Base-by-base conservation (phyloP, 2,888 invertebrate species). In the Tenthredo livida region DNA sequence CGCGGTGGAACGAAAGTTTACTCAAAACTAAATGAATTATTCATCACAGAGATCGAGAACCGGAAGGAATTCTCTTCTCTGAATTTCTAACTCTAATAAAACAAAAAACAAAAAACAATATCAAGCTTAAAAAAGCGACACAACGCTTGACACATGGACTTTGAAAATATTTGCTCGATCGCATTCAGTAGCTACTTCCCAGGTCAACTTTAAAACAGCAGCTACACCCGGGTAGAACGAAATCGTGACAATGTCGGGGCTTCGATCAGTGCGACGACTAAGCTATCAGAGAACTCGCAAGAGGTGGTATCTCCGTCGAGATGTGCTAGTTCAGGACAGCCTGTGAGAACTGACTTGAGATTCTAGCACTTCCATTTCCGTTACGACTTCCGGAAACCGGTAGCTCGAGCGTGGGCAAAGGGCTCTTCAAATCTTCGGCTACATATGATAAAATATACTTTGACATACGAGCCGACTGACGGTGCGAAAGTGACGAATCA, bases 331-430 rank as follows among this genome's bases (percentile, higher is more conserved):
- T 80, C 61, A 25, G 61, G 61, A 25, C 58, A 80, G 21, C 58
- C 58, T 61, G 80, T 80, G 80, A 80, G 80, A 80, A 61, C 58
- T 61, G 25, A 43, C 61, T 80, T 21, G 80, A 80, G 83, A 83
- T 83, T 83, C 83, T 43, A 83, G 83, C 70, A 70, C 83, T 83
- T 83, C 50, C 83, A 83, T 83, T 83, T 83, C 83, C 83, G 67
- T 83, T 67, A 83, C 83, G 83, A 70, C 83, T 83, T 83, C 83
- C 83, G 80, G 12, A 61, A 50, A 33, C 21, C 29, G 61, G 61
- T 61, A 40, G 37, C 61, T 80, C 61, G 40, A 80, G 80, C 50
- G 61, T 61, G 37, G 61, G 40, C 25, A n/a, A 61, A 80, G 80
- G 37, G 80, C 25, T 40, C 40, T 80, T 80, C 33, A 80, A 61